Evolutionary conservation across 1,140 invertebrate species (phyloP).

Genomic region (Chrysoperla carnea): DNA sequence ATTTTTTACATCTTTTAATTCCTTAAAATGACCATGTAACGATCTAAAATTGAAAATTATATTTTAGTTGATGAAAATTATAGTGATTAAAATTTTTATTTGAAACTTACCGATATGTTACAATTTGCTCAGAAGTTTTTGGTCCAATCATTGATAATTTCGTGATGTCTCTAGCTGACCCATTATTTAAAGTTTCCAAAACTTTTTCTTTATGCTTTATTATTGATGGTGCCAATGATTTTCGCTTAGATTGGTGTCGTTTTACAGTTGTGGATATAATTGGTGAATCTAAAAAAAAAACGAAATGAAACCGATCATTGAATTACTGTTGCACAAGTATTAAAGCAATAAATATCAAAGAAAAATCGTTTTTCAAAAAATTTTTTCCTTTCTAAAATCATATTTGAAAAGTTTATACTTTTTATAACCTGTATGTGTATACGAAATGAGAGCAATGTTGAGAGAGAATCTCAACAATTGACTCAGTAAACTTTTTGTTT

Average conservation of each 20-base stretch:
- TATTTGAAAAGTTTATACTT: too few species aligned
- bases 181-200: conserved; percentile 9
- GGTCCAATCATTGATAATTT: conserved; percentile 10
- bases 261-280: background rate
- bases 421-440: too few species aligned
- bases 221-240: background rate
- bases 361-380: too few species aligned
- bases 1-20: conserved; percentile 7
- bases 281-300: background rate
- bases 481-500: too few species aligned
- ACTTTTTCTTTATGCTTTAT: conserved; percentile 6
- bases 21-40: conserved; percentile 7
- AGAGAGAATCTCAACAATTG: too few species aligned
- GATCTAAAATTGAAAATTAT: conserved; percentile 4
- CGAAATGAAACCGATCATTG: background rate
- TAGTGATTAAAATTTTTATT: background rate
- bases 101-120: conserved; percentile 6
- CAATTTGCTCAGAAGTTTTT: conserved; percentile 10
- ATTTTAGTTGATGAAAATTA: background rate
- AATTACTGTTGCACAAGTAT: too few species aligned
- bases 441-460: too few species aligned
- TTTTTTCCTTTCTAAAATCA: too few species aligned
- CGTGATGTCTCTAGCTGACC: conserved; percentile 6
- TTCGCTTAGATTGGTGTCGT: background rate
- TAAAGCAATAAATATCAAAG: too few species aligned